A percentile compares a stretch with the other conserved stretches of the same genome.
Evolutionary conservation across 2,797 vertebrate genomes (phyloP).

Genomic region (Furcifer pardalis): DNA sequence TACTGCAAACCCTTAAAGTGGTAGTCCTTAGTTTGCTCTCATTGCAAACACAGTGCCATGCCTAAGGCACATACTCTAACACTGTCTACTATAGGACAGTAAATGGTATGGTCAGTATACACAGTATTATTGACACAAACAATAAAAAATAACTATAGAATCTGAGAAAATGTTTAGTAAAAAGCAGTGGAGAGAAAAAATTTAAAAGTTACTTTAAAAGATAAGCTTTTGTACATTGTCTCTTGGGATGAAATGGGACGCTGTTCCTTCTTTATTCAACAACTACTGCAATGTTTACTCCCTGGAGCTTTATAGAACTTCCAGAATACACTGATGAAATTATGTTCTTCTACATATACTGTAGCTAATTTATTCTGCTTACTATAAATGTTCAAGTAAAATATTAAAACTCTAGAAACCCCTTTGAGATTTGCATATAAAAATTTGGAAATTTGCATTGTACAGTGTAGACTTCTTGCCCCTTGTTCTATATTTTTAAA

Average conservation of each 20-base stretch:
- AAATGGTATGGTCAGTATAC: constrained; percentile 22
- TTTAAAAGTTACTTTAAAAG: background rate
- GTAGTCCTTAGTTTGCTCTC: too few relatives aligned
- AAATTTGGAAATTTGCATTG: constrained; percentile 52
- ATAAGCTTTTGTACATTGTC: constrained; percentile 39
- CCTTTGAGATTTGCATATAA: constrained; percentile 38
- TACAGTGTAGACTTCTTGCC: constrained; percentile 45
- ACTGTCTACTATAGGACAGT: background rate
- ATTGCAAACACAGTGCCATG: too few relatives aligned
- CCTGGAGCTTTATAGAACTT: constrained; percentile 46
- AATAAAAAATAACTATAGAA: constrained; percentile 2
- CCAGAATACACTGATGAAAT: constrained; percentile 57
- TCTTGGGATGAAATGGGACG: constrained; percentile 43
- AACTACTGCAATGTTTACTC: constrained; percentile 56
- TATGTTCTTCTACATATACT: constrained; percentile 59
- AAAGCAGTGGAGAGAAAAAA: constrained; percentile 36
- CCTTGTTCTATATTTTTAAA: constrained; percentile 42
- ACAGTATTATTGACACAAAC: background rate
- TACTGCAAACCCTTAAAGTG: too few relatives aligned
- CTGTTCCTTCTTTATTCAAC: constrained; percentile 53
- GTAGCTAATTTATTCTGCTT: constrained; percentile 65
- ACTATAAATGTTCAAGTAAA: constrained; percentile 60
- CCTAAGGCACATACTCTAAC: too few relatives aligned
- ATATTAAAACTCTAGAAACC: constrained; percentile 51
- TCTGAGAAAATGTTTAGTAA: constrained; percentile 35